Percentiles rank a stretch among this genome's conserved stretches.
These are phyloP conservation scores for Ridgeia piscesae DNA, from an alignment of 1,140 invertebrate species.

Conservation along the genomic window DNA sequence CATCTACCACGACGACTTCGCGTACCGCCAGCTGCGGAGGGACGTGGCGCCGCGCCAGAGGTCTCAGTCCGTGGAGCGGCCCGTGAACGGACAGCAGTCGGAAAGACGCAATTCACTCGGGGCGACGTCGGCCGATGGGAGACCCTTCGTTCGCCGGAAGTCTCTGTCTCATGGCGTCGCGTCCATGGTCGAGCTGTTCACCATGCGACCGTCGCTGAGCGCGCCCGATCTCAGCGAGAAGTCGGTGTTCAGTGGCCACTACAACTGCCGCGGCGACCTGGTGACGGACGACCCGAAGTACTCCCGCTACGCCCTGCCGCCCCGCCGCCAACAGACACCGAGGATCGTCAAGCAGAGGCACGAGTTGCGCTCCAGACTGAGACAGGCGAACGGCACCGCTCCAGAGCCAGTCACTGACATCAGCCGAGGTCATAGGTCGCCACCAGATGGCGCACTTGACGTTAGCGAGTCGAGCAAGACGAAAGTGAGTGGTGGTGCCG, in stretches of 20 bases:
- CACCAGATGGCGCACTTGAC: conserved; percentile 8
- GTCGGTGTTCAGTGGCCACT: conserved; percentile 9
- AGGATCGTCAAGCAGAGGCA: conserved; percentile 18
- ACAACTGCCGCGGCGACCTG: conserved; percentile 12
- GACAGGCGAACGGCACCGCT: neutral
- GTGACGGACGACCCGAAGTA: conserved; percentile 20
- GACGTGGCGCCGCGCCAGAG: conserved; percentile 22
- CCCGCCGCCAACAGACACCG: conserved; percentile 12
- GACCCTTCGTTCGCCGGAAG: neutral
- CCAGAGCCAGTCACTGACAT: neutral
- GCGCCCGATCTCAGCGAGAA: conserved; percentile 18
- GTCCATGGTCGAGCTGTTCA: neutral
- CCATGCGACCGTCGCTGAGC: conserved; percentile 7
- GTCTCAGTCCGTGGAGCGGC: neutral
- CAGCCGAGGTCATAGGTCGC: neutral
- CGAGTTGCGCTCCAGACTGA: conserved; percentile 6
- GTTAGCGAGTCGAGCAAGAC: neutral
- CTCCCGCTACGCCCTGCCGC: neutral
- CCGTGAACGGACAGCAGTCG: neutral
- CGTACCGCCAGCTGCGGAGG: conserved; percentile 22
- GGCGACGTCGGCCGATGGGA: neutral
- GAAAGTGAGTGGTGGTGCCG: neutral
- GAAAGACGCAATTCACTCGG: conserved; percentile 3
- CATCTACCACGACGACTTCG: conserved; percentile 36
- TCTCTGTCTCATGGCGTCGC: neutral